These are phyloP conservation scores for Mormyrus lacerda DNA, from an alignment of 2,113 vertebrate species.

Conservation along the genomic window DNA sequence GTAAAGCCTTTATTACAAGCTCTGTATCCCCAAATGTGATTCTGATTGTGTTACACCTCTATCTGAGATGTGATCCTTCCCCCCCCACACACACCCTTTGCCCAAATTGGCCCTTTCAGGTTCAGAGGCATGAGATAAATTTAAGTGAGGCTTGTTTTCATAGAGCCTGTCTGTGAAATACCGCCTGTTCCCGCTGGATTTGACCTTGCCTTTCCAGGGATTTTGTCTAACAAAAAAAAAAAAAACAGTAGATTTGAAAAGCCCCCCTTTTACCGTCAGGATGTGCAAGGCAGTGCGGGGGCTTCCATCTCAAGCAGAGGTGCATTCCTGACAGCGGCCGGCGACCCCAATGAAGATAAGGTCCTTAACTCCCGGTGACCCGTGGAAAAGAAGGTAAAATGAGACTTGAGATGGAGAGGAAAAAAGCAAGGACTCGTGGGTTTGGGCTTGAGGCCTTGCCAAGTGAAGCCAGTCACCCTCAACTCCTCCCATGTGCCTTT, in stretches of 20 bases:
- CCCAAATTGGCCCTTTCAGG: constrained; percentile 2
- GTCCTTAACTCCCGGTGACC: constrained; percentile 49
- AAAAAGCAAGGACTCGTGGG: background rate
- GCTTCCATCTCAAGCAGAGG: constrained; percentile 10
- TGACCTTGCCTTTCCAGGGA: constrained; percentile 28
- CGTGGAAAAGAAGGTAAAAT: constrained; percentile 36
- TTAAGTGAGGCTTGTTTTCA: constrained; percentile 17
- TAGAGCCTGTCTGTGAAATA: background rate
- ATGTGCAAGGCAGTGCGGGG: background rate
- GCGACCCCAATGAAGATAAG: constrained; percentile 42
- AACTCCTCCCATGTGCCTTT: constrained; percentile 26
- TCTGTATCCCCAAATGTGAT: constrained; percentile 13
- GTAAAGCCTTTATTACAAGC: constrained; percentile 16
- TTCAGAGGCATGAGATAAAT: constrained; percentile 18
- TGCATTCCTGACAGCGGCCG: constrained; percentile 5
- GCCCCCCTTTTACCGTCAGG: constrained; percentile 24
- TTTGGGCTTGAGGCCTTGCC: background rate
- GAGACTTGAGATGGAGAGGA: constrained; percentile 35
- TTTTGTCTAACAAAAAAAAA: constrained; percentile 13
- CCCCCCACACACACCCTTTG: background rate
- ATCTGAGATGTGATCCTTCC: constrained; percentile 13
- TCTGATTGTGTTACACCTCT: constrained; percentile 26
- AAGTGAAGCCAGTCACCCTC: background rate
- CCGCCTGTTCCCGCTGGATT: constrained; percentile 11
- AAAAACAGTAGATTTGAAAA: constrained; percentile 17